A percentile compares a stretch with the other conserved stretches of the same genome.
phyloP scores from a whole-genome alignment of 2,888 invertebrate genomes.

The Baccha elongata region DNA sequence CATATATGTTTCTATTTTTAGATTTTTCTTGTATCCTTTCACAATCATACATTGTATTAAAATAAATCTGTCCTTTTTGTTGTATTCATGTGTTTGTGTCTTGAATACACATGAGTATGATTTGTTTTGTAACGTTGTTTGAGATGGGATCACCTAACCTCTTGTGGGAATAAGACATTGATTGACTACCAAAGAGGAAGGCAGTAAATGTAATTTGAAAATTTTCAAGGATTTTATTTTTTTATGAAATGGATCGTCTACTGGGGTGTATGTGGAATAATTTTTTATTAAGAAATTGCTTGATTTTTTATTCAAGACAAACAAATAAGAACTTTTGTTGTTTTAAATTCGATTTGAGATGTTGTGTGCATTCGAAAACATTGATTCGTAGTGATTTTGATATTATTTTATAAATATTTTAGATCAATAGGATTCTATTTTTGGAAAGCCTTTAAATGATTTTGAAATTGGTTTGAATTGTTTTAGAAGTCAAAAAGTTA shows the following conservation, averaged over 20 bases:
- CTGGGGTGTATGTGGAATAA: constrained; percentile 22
- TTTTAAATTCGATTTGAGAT: background rate
- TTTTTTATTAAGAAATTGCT: background rate
- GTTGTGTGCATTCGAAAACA: background rate
- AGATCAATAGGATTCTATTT: too few relatives aligned
- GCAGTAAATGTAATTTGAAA: constrained; percentile 27
- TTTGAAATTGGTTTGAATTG: too few relatives aligned
- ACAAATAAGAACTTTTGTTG: background rate
- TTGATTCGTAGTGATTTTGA: background rate
- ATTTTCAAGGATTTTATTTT: constrained; percentile 11
- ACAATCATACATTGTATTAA: constrained; percentile 30
- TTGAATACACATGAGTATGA: constrained; percentile 5
- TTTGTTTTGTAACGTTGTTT: constrained; percentile 20
- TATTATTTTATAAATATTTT: too few relatives aligned
- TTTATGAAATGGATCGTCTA: constrained; percentile 9
- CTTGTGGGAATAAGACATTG: constrained; percentile 35
- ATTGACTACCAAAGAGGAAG: constrained; percentile 30
- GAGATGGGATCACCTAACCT: constrained; percentile 33
- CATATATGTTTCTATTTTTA: background rate
- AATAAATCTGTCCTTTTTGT: constrained; percentile 43
- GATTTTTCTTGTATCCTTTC: constrained; percentile 14
- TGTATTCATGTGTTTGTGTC: background rate
- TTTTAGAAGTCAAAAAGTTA: too few relatives aligned
- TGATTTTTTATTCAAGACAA: constrained; percentile 14
- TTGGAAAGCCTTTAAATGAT: too few relatives aligned